Conservation (phyloP, 2,113 vertebrate species). For the Hippocampus comes region DNA sequence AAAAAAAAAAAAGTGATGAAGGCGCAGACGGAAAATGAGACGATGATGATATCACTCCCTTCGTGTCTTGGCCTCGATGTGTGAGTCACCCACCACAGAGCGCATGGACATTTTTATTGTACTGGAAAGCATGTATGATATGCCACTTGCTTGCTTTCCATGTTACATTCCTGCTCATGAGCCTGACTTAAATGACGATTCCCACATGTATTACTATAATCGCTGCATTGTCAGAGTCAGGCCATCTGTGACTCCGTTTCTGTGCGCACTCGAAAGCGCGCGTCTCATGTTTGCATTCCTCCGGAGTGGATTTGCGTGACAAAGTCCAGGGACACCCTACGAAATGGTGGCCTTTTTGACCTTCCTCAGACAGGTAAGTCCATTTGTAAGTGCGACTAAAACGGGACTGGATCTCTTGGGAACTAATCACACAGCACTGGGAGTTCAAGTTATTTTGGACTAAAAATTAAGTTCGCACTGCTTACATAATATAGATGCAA, state of each 20-base stretch:
- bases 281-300: constrained; percentile 8
- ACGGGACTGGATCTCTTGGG: not conserved
- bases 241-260: constrained; percentile 39
- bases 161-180: constrained; percentile 7
- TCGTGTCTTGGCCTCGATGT: constrained; percentile 6
- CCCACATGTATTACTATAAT: constrained; percentile 42
- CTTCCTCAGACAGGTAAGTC: not conserved
- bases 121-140: constrained; percentile 13
- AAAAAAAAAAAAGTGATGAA: constrained; percentile 36
- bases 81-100: constrained; percentile 10
- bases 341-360: not conserved
- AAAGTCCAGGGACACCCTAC: constrained; percentile 40
- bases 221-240: constrained; percentile 15
- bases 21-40: constrained; percentile 20
- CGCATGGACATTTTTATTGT: constrained; percentile 8
- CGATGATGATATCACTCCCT: constrained; percentile 9
- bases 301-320: constrained; percentile 45
- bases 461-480: not conserved
- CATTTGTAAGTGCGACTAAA: constrained; percentile 4
- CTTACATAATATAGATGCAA: too few species aligned
- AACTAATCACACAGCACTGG: not conserved
- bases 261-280: constrained; percentile 15
- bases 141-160: constrained; percentile 1
- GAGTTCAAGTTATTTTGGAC: not conserved
- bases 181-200: constrained; percentile 32